Evolutionary conservation across 2,888 invertebrate genomes (phyloP), one percentile per base, ranked within the genome.

Genomic region (Eilema sororculum): DNA sequence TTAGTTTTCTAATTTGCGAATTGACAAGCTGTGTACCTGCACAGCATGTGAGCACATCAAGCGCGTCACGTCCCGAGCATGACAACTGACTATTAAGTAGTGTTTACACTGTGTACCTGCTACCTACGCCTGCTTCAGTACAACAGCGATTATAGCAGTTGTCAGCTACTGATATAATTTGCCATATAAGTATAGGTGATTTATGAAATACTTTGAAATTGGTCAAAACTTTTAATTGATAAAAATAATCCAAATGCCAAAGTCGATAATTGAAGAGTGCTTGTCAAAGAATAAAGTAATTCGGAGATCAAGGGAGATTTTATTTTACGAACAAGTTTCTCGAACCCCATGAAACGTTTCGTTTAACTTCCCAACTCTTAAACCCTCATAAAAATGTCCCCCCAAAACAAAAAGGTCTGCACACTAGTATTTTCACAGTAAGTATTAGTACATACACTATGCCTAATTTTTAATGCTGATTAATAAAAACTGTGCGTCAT

Each of bases 341-440:
- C 60, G 73, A 75, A 72, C 74, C 71, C 77, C 74, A 72, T 70
- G 74, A 73, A 82, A 74, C 74, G 73, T 78, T 81, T 62, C 75
- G 75, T 82, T 85, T 85, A 85, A 86, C 86, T 86, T 84, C 82
- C 85, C 84, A 81, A 80, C 82, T 80, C 85, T 2, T 5, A 28
- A n/a, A n/a, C n/a, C 84, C 83, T 81, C 79, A 70, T 67, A 67
- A 30, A 74, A 81, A 63, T 79, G 82, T 81, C 84, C 83, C 80
- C 52, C 78, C 78, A 73, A 81, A 73, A 72, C 41, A 72, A 37
- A 78, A 81, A 77, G 81, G 75, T 76, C 10, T 75, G 77, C 66
- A 25, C 75, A 81, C 71, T 71, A 30, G 67, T 13, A 63, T 59
- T 71, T 52, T 58, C 25, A 28, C 5, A 52, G 52, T 52, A 52